phyloP scores from a whole-genome alignment of 2,797 vertebrate species.

The Allenopithecus nigroviridis region DNA sequence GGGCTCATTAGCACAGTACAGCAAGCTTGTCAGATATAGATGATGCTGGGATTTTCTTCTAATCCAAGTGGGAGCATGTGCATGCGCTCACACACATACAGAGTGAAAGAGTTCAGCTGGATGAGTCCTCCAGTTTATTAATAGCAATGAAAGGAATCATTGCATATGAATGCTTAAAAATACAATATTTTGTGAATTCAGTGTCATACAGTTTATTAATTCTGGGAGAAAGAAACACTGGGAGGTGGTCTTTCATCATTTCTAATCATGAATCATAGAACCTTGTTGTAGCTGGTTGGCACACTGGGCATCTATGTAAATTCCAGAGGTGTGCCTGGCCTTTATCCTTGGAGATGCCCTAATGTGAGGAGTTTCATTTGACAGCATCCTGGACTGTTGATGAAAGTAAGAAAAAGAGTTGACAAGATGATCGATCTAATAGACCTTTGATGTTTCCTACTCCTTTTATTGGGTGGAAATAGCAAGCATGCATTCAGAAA shows the following conservation, averaged over 20 bases:
- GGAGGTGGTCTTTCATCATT: not conserved
- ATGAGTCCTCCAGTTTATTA: not conserved
- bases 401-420: slow-evolving; percentile 8
- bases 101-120: not conserved
- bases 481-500: slow-evolving; percentile 27
- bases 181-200: not conserved
- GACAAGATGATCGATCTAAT: slow-evolving; percentile 43
- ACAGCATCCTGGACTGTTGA: not conserved
- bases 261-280: not conserved
- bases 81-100: not conserved
- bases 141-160: slow-evolving; percentile 31
- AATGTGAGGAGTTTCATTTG: slow-evolving; percentile 9
- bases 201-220: not conserved
- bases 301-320: not conserved
- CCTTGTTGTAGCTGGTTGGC: not conserved
- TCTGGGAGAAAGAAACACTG: slow-evolving; percentile 1
- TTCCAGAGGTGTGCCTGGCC: not conserved
- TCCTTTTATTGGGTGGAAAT: slow-evolving; percentile 30
- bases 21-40: not conserved
- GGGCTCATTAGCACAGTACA: slow-evolving; percentile 28
- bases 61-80: fast-evolving
- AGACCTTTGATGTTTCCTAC: not conserved
- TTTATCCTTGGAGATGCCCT: slow-evolving; percentile 51
- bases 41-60: slow-evolving; percentile 13
- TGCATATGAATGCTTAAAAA: not conserved